Evolutionary conservation across 2,888 invertebrate species (phyloP).

Genomic region (Heteropelma amictum): DNA sequence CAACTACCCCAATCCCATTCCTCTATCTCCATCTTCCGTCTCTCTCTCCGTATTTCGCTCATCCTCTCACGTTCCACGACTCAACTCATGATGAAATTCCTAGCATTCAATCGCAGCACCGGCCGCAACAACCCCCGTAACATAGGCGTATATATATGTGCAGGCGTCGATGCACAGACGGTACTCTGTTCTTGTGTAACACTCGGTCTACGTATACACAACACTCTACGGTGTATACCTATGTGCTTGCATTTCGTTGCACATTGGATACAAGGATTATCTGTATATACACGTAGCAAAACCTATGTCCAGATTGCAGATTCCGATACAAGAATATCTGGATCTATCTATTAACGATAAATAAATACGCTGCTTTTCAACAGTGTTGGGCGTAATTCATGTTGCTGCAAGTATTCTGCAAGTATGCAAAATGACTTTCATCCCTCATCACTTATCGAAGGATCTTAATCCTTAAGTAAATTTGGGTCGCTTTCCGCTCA

Average conservation of each 20-base stretch:
- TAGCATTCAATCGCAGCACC: constrained; percentile 77
- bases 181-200: constrained; percentile 57
- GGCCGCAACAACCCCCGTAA: constrained; percentile 70
- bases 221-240: not conserved
- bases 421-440: no score
- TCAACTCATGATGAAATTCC: constrained; percentile 78
- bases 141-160: constrained; percentile 56
- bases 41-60: constrained; percentile 65
- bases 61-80: constrained; percentile 78
- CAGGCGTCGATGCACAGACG: constrained; percentile 56
- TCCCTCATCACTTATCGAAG: no score
- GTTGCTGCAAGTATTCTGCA: not conserved
- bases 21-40: constrained; percentile 36
- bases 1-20: constrained; percentile 51
- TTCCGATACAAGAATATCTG: constrained; percentile 18
- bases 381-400: not conserved
- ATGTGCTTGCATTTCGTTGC: constrained; percentile 16
- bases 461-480: no score
- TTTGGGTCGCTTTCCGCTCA: no score
- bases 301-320: constrained; percentile 18
- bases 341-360: not conserved
- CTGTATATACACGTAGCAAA: not conserved
- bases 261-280: not conserved
- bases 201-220: constrained; percentile 61
- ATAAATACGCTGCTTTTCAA: not conserved